Base-by-base conservation (phyloP, 2,797 vertebrate genomes). In the Malacoraja senta region DNA sequence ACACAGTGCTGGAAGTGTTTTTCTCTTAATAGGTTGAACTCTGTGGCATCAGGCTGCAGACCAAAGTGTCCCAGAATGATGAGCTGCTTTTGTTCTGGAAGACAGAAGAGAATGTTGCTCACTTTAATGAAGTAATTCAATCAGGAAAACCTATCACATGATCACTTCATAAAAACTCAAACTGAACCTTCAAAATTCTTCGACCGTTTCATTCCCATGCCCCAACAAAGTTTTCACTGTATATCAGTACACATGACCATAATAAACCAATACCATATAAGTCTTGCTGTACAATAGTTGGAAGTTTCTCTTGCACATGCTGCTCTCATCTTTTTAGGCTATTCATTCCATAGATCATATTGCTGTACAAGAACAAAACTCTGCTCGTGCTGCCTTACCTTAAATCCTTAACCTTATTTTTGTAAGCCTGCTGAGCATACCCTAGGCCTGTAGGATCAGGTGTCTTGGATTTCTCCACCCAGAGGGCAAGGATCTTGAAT, bases 11-110 rank as follows among this genome's bases (percentile, higher is more conserved):
- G 63, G 35, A 93, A 83, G 61, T 71, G 10, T 35, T 74, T 38
- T 19, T 93, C 80, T 32, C 93, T 71, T 65, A 93, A 26, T 53
- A 83, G 17, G 15, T 81, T 80, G 61, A 93, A 84, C 80, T 84
- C 93, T 29, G 32, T 44, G 78, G 93, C 80, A 32, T 93, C 65
- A 3, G 93, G 93, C n/a, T 83, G 65, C 78, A 84, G n/a, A 68
- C 93, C 93, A 68, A 93, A 83, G 65, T 93, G 93, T 17, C 93
- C 93, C 78, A 93, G n/a, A 53, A 83, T 84, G 38, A 93, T 26
- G 17, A 93, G 80, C n/a, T 80, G 65, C 79, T 93, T 93, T 32
- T 93, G 68, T 38, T 92, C 90, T 92, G 71, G 29, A 92, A 92
- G 68, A 74, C 90, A 92, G 24, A 76, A 19, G 21, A 71, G 21